Evolutionary conservation across 2,888 invertebrate species (phyloP).

Genomic region (Sphecodes monilicornis): DNA sequence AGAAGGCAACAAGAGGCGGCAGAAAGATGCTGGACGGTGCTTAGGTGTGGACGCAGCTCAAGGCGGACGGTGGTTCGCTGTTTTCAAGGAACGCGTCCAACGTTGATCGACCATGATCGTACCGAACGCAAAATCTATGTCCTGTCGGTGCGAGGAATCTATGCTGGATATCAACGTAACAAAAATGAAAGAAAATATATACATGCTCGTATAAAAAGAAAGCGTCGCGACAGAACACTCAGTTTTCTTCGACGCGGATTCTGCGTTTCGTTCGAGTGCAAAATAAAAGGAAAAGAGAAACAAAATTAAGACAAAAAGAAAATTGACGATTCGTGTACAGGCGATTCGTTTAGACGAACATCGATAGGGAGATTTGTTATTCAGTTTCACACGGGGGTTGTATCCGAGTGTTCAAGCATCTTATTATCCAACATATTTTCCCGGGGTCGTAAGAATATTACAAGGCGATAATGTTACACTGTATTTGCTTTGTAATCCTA

Average conservation of each 20-base stretch:
- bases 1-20: background rate
- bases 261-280: background rate
- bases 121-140: slow-evolving; percentile 55
- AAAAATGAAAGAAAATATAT: background rate
- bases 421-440: slow-evolving; percentile 70
- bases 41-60: slow-evolving; percentile 5
- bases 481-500: slow-evolving; percentile 51
- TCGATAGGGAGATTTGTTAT: background rate
- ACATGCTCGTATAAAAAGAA: background rate
- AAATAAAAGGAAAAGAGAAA: background rate
- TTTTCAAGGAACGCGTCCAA: background rate
- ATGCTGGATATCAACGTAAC: slow-evolving; percentile 65
- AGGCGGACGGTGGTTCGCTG: slow-evolving; percentile 1
- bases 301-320: background rate
- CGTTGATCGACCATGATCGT: background rate
- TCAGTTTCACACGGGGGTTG: background rate
- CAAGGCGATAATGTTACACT: slow-evolving; percentile 54
- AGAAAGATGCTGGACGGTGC: background rate
- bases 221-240: background rate
- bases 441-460: slow-evolving; percentile 29
- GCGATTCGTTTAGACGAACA: background rate
- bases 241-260: background rate
- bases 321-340: background rate
- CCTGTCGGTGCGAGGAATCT: slow-evolving; percentile 50
- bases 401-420: background rate